These are phyloP conservation scores for Sclerodermus sp. DNA, from an alignment of 2,888 invertebrate species.

Conservation along the genomic window DNA sequence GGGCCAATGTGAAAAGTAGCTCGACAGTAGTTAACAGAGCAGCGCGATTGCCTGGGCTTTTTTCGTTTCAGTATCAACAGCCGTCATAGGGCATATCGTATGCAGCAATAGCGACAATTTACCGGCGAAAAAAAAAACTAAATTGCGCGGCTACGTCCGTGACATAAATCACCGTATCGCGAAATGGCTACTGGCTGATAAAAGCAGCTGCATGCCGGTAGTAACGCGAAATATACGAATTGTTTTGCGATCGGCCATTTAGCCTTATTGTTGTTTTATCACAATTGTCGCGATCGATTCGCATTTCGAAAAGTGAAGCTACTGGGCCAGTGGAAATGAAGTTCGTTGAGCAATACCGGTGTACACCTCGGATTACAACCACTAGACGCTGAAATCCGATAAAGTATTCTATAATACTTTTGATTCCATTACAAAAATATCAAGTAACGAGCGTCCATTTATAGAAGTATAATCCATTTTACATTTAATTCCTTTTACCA, in stretches of 20 bases:
- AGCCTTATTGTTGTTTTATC: slow-evolving; percentile 21
- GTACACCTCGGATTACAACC: too few species aligned
- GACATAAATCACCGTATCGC: slow-evolving; percentile 29
- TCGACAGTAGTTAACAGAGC: too few species aligned
- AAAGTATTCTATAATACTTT: too few species aligned
- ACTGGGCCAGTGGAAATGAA: too few species aligned
- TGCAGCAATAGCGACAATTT: slow-evolving; percentile 26
- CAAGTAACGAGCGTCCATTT: too few species aligned
- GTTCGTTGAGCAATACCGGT: too few species aligned
- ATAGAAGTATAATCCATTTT: too few species aligned
- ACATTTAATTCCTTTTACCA: too few species aligned
- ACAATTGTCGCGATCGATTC: background rate
- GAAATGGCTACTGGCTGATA: slow-evolving; percentile 28
- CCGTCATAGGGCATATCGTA: slow-evolving; percentile 25
- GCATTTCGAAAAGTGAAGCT: too few species aligned
- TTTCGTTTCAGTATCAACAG: background rate
- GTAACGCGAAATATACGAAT: slow-evolving; percentile 12
- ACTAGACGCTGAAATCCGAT: too few species aligned
- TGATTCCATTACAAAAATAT: too few species aligned
- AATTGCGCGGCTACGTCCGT: slow-evolving; percentile 18
- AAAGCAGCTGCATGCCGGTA: slow-evolving; percentile 23
- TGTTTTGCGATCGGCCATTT: slow-evolving; percentile 29
- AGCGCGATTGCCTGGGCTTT: slow-evolving; percentile 1
- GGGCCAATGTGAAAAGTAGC: too few species aligned
- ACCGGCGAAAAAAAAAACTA: slow-evolving; percentile 19